Conservation (phyloP, 2,888 invertebrate genomes). For the Meteorus colon region DNA sequence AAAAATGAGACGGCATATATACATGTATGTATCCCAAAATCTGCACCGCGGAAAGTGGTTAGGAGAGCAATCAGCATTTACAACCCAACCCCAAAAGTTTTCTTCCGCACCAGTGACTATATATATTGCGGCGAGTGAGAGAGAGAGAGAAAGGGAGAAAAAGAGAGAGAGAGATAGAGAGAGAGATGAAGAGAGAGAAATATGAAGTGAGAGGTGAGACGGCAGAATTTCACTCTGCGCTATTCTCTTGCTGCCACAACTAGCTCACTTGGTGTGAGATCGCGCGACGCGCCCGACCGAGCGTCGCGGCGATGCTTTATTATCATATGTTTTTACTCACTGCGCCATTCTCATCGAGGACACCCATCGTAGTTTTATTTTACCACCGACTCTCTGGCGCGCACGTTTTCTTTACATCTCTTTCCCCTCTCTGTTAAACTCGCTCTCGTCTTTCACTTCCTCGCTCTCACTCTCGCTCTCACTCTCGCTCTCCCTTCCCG, state of each 20-base stretch:
- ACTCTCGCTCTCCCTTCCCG: constrained; percentile 14
- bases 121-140: constrained; percentile 6
- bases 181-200: constrained; percentile 14
- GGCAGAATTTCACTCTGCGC: constrained; percentile 8
- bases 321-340: constrained; percentile 68
- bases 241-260: constrained; percentile 29
- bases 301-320: constrained; percentile 62
- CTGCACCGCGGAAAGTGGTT: constrained; percentile 48
- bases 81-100: constrained; percentile 64
- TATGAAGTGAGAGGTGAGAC: constrained; percentile 34
- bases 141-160: not conserved
- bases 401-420: constrained; percentile 7
- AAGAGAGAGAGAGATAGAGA: constrained; percentile 21
- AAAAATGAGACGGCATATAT: not conserved
- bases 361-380: constrained; percentile 50
- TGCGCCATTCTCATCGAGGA: constrained; percentile 52
- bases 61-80: constrained; percentile 67
- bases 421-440: too few species aligned
- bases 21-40: not conserved
- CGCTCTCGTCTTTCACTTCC: constrained; percentile 11
- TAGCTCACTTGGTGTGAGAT: constrained; percentile 34
- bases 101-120: constrained; percentile 50
- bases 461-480: too few species aligned
- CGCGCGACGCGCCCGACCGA: constrained; percentile 51
- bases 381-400: constrained; percentile 17